Conservation (phyloP, 2,888 invertebrate genomes). For the Ophioninae sp. region DNA sequence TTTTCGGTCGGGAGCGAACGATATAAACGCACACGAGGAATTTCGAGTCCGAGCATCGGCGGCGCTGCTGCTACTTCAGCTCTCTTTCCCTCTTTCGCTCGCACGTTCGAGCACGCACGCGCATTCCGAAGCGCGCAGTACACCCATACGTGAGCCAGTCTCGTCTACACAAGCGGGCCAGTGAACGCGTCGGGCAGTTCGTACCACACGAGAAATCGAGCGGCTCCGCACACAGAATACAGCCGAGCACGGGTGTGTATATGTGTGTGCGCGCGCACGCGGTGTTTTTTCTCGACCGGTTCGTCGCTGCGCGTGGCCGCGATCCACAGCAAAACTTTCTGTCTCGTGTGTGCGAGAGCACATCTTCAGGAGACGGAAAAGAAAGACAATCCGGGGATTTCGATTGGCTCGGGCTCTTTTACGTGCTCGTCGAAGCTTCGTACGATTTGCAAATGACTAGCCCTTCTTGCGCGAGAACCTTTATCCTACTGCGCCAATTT, state of each 20-base stretch:
- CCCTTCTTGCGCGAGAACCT: slow-evolving; percentile 18
- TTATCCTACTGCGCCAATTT: slow-evolving; percentile 29
- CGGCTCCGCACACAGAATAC: background rate
- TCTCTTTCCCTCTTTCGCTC: background rate
- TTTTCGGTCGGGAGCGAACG: slow-evolving; percentile 3
- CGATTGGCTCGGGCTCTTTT: slow-evolving; percentile 15
- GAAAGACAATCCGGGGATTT: background rate
- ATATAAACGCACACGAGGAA: slow-evolving; percentile 24
- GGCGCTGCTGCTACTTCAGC: background rate
- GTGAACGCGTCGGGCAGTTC: background rate
- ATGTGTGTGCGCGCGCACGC: background rate
- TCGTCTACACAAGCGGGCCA: background rate
- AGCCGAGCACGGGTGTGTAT: slow-evolving; percentile 10
- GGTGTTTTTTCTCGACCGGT: background rate
- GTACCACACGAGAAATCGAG: background rate
- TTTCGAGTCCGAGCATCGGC: slow-evolving; percentile 10
- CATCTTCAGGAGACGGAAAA: background rate
- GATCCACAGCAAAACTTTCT: background rate
- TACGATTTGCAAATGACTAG: background rate
- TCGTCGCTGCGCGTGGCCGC: background rate
- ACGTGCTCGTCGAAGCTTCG: slow-evolving; percentile 3
- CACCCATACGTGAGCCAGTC: background rate
- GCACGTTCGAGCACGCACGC: slow-evolving; percentile 24
- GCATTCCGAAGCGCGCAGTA: background rate
- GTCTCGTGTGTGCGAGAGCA: background rate